Evolutionary conservation across 2,888 invertebrate species (phyloP).

Genomic region (Cryptus armator): DNA sequence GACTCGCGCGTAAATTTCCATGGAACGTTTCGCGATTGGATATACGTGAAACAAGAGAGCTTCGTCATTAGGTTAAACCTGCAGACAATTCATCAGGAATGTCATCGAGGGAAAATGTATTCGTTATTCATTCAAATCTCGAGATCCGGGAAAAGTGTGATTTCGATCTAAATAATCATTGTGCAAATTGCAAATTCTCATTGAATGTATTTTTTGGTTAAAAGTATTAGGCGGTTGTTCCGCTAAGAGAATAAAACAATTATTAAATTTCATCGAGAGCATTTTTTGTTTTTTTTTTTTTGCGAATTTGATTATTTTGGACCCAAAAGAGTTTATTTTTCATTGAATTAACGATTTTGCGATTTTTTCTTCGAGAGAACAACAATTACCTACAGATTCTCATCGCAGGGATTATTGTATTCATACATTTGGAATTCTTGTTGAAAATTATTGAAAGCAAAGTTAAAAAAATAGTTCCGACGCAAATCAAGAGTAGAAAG

Average conservation of each 20-base stretch:
- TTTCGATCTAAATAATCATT: neutral
- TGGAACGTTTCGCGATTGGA: neutral
- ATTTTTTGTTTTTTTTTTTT: no score
- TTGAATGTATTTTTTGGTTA: no score
- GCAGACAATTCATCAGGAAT: neutral
- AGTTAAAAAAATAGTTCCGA: neutral
- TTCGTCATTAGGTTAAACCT: neutral
- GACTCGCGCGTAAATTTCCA: conserved; percentile 33
- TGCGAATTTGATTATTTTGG: no score
- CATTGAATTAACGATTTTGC: neutral
- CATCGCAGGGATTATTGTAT: no score
- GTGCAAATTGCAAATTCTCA: no score
- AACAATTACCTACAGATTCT: neutral
- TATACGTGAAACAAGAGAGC: neutral
- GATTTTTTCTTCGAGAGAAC: neutral
- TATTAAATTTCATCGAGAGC: no score
- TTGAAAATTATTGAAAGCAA: neutral
- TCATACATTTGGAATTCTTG: neutral
- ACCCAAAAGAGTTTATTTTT: no score
- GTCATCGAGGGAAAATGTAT: neutral
- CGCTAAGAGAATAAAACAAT: no score
- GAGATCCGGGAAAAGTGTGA: neutral
- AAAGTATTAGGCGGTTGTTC: no score
- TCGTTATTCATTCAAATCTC: neutral
- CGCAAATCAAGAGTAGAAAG: neutral